A percentile compares a stretch with the other conserved stretches of the same genome.
phyloP scores from a whole-genome alignment of 2,888 invertebrate genomes.

The Epistrophe grossulariae region DNA sequence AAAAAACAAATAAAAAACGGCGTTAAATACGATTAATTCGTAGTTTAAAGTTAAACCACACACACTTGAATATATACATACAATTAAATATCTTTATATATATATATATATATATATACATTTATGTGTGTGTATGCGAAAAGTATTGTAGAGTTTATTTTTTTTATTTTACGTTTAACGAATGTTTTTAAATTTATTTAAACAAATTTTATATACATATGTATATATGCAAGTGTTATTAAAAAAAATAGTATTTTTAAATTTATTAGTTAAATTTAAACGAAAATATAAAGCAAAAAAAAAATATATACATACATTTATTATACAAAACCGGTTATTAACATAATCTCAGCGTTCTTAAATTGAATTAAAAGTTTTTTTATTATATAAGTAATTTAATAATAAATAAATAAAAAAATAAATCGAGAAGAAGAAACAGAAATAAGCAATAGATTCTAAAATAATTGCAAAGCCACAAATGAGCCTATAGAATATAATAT shows the following conservation, averaged over 20 bases:
- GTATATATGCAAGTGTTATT: slow-evolving; percentile 84
- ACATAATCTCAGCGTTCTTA: slow-evolving; percentile 43
- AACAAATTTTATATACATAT: slow-evolving; percentile 78
- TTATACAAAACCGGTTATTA: slow-evolving; percentile 55
- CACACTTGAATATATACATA: slow-evolving; percentile 51
- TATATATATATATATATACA: slow-evolving; percentile 78
- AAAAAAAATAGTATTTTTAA: slow-evolving; percentile 51
- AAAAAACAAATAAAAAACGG: slow-evolving; percentile 22
- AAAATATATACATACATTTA: slow-evolving; percentile 44
- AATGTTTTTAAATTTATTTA: slow-evolving; percentile 2
- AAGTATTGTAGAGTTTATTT: slow-evolving; percentile 24
- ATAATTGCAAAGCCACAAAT: slow-evolving; percentile 24
- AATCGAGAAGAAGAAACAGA: slow-evolving; percentile 15
- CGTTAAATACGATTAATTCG: slow-evolving; percentile 50
- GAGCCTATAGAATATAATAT: slow-evolving; percentile 9
- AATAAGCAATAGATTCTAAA: slow-evolving; percentile 58
- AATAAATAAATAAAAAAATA: slow-evolving; percentile 21
- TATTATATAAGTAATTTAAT: background rate
- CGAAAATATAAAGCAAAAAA: slow-evolving; percentile 14
- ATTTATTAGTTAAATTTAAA: slow-evolving; percentile 59
- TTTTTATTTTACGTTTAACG: slow-evolving; percentile 17
- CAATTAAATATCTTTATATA: slow-evolving; percentile 75
- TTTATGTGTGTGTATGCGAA: background rate
- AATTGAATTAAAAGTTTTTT: slow-evolving; percentile 17
- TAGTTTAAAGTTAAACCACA: slow-evolving; percentile 39